Conservation (phyloP, 2,888 invertebrate genomes). For the Rotaria socialis region DNA sequence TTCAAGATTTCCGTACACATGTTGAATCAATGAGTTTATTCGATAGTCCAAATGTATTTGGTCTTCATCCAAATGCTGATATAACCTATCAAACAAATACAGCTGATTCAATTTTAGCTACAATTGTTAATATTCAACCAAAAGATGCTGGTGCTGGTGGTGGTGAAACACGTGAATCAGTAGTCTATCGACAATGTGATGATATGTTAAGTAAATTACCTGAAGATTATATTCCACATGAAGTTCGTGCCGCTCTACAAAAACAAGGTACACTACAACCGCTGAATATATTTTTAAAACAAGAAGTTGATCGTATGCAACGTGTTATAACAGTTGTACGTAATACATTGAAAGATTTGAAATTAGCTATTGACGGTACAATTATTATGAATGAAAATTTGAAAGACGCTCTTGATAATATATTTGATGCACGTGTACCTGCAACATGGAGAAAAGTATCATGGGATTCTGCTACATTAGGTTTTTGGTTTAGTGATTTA, state of each 20-base stretch:
- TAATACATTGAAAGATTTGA: constrained; percentile 77
- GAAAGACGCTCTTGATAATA: constrained; percentile 81
- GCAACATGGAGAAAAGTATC: constrained; percentile 88
- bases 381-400: constrained; percentile 90
- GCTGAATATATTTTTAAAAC: constrained; percentile 83
- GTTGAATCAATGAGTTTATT: constrained; percentile 70
- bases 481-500: constrained; percentile 97
- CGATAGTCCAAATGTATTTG: constrained; percentile 91
- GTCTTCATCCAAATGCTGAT: constrained; percentile 90
- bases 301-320: constrained; percentile 76
- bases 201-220: constrained; percentile 86
- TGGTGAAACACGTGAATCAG: constrained; percentile 84
- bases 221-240: constrained; percentile 77
- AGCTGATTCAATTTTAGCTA: constrained; percentile 79
- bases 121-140: constrained; percentile 90
- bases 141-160: constrained; percentile 80
- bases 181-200: constrained; percentile 82
- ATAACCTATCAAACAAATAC: constrained; percentile 94
- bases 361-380: constrained; percentile 90
- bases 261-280: constrained; percentile 87
- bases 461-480: constrained; percentile 92
- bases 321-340: constrained; percentile 74
- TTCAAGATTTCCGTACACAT: constrained; percentile 68
- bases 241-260: constrained; percentile 75
- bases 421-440: constrained; percentile 92